Conservation (phyloP, 2,888 invertebrate genomes). For the Melinaea menophilus region DNA sequence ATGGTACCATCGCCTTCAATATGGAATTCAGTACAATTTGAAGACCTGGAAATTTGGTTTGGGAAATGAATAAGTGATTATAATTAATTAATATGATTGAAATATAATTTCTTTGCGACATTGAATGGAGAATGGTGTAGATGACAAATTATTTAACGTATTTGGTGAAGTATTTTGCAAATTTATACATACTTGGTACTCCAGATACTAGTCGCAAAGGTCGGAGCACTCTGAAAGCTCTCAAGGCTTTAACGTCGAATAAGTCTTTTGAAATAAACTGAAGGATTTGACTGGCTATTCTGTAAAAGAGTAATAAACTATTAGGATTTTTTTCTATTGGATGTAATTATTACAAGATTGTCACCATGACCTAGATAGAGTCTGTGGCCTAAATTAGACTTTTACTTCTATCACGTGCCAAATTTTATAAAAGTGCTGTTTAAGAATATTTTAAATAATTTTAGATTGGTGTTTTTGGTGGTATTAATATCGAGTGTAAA, state of each 20-base stretch:
- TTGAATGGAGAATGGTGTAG: too few relatives aligned
- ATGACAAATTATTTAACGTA: too few relatives aligned
- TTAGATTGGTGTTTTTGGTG: background rate
- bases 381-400: background rate
- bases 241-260: slow-evolving; percentile 98
- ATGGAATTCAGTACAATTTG: slow-evolving; percentile 99
- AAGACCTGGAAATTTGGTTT: slow-evolving; percentile 84
- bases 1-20: slow-evolving; percentile 99
- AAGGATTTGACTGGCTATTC: slow-evolving; percentile 92
- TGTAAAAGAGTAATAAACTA: slow-evolving; percentile 55
- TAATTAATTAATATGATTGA: too few relatives aligned
- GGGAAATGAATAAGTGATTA: too few relatives aligned
- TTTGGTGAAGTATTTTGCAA: background rate
- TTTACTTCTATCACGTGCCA: background rate
- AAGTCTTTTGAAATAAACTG: slow-evolving; percentile 89
- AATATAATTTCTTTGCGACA: too few relatives aligned
- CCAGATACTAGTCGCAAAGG: slow-evolving; percentile 98
- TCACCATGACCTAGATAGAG: background rate
- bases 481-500: background rate
- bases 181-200: slow-evolving; percentile 93
- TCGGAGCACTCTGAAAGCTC: slow-evolving; percentile 98
- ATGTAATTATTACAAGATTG: too few relatives aligned
- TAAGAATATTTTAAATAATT: slow-evolving; percentile 3
- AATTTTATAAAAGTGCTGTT: slow-evolving; percentile 8
- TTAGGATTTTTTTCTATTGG: too few relatives aligned